Base-by-base conservation (phyloP, 2,888 invertebrate genomes). In the Troides aeacus region DNA sequence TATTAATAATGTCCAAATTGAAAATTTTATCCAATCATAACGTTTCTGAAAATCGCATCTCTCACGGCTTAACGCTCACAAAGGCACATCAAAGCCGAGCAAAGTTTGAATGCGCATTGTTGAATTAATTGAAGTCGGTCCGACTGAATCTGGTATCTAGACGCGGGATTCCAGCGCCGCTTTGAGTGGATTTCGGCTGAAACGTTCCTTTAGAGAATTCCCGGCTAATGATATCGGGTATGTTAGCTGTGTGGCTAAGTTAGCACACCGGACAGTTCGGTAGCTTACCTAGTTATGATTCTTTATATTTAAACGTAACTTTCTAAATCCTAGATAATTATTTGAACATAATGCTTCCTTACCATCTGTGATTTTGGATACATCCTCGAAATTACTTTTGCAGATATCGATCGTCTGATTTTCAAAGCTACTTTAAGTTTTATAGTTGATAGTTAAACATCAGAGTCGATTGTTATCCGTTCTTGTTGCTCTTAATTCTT, bases 41-140 rank as follows among this genome's bases (percentile, higher is more conserved):
- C 50, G 50, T 50, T 50, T 15, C 18, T 50, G 15, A 50, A 50
- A 50, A 50, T 50, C 50, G 50, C 50, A 50, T 50, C 50, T 57
- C 57, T 57, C 21, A 57, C 57, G 21, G 57, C 50, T 57, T 57
- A 23, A 57, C 57, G 57, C 57, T 57, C 57, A 57, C 72, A 72
- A 74, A 73, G 68, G 75, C 69, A 74, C 74, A 74, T 76, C 74
- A 77, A 77, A 74, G 74, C 73, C 68, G 64, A 53, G 73, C 39
- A 64, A 24, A 62, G 71, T 70, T 72, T 70, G 76, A 66, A 70
- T 66, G 71, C 58, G 72, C 75, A 72, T 69, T 74, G 79, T 80
- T 82, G 80, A 81, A 81, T 82, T 82, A 82, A 83, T 81, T 81
- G 78, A 77, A 78, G 75, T 73, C 75, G 72, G 71, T 66, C 68